phyloP scores from a whole-genome alignment of 2,113 vertebrate species.

The Phyllopteryx taeniolatus region DNA sequence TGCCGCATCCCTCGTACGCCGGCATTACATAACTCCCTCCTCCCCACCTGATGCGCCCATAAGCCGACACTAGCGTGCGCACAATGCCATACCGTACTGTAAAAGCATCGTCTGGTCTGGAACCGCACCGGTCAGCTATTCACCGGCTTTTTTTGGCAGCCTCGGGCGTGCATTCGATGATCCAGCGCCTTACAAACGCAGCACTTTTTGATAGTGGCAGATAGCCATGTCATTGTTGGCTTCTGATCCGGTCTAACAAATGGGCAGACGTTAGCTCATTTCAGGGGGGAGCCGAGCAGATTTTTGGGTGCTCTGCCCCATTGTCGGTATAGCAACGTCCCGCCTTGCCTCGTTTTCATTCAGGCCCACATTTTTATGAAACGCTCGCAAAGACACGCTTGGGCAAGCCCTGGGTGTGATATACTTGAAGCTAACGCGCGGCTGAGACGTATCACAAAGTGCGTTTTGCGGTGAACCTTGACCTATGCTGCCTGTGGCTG shows the following conservation, averaged over 20 bases:
- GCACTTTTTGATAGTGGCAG: conserved; percentile 8
- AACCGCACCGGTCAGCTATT: conserved; percentile 31
- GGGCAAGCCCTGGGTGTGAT: conserved; percentile 12
- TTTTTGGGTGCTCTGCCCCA: neutral
- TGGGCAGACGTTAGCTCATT: neutral
- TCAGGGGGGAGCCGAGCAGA: neutral
- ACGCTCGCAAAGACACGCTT: conserved; percentile 1
- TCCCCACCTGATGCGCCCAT: conserved; percentile 7
- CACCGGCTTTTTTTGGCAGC: conserved; percentile 2
- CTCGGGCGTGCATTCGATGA: neutral
- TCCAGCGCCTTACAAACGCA: neutral
- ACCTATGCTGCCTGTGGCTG: conserved; percentile 21
- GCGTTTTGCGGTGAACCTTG: conserved; percentile 33
- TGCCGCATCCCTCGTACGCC: conserved; percentile 25
- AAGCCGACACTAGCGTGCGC: neutral
- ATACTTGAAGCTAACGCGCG: neutral
- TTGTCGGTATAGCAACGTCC: conserved; percentile 12
- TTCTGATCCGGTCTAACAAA: conserved; percentile 1
- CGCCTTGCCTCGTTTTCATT: neutral
- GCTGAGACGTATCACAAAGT: neutral
- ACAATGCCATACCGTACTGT: neutral
- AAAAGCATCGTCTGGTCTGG: conserved; percentile 24
- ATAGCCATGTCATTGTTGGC: neutral
- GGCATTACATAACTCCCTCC: conserved; percentile 32
- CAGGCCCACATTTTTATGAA: conserved; percentile 1